Base-by-base conservation (phyloP, 1,140 invertebrate species). In the Colletes latitarsis region DNA sequence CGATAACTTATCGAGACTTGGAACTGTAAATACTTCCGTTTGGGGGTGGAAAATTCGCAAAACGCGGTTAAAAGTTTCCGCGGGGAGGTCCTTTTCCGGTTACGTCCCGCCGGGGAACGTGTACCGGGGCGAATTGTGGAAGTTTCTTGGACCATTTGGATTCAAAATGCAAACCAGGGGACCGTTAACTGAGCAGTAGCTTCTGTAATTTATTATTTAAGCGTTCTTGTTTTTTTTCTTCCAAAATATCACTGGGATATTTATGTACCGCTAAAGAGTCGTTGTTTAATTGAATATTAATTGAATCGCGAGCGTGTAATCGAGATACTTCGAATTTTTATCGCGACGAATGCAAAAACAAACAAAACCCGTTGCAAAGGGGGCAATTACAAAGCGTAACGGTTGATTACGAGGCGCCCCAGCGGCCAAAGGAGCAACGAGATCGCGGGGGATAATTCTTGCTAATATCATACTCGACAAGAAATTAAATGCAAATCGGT, bases 401-500 rank as follows among this genome's bases (percentile, higher is more conserved):
- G 66, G 12, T 15, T 15, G 10, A 19, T 49, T 14, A 8, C 17
- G 4, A 21, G 9, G 12, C 5, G 15, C 14, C 5, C 14, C 39
- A 30, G 6, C 3, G 41, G n/a, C 12, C 6, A 58, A 19, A 43
- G n/a, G 41, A n/a, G 1, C n/a, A 43, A 21, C n/a, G 9, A 19
- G 4, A 39, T 4, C 4, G 39, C 15, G 41, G 8, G 10, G 17
- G 21, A 5, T 39, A 3, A 62, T 12, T 49, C 17, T 55, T 67
- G 73, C 67, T 43, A 67, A 75, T 63, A 55, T 6, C 53, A 14
- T 17, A 17, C 14, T 52, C 49, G 49, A 63, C 63, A 30, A 57
- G 64, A 76, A 68, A 76, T 69, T 19, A 58, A 77, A 77, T 43
- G 57, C 58, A 60, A 71, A 77, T 57, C 43, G 53, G 12, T 17